A percentile compares a stretch with the other conserved stretches of the same genome.
Conservation (phyloP, 2,888 invertebrate species). For the Pocota personata region DNA sequence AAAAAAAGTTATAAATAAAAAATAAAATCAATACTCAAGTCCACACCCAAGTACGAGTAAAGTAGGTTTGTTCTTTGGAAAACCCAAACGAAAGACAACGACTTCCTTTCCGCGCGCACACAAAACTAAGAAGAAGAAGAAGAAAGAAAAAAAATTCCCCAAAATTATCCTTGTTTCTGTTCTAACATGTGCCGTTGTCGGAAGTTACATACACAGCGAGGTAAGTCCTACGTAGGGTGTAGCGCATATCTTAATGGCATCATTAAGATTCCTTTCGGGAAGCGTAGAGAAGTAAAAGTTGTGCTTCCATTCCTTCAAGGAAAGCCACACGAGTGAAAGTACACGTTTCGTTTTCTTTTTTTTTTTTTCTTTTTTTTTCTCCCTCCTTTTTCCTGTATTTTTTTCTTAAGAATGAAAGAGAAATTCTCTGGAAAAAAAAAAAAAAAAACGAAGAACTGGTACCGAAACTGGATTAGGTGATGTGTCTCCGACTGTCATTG, state of each 20-base stretch:
- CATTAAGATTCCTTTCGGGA: conserved; percentile 58
- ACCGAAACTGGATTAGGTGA: conserved; percentile 10
- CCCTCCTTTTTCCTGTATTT: not conserved
- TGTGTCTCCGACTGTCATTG: not conserved
- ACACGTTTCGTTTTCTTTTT: not conserved
- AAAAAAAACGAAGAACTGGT: not conserved
- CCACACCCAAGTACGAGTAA: conserved; percentile 20
- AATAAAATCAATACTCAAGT: conserved; percentile 20
- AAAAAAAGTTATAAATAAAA: not conserved
- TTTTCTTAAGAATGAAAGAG: not conserved
- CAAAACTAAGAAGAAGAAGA: not conserved
- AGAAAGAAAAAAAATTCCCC: not conserved
- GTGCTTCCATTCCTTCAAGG: not conserved
- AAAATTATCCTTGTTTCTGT: conserved; percentile 47
- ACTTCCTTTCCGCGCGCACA: not conserved
- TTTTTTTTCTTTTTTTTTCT: not conserved
- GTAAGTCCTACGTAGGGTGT: not conserved
- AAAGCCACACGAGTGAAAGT: conserved; percentile 6
- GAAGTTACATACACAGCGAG: not conserved
- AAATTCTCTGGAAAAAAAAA: not conserved
- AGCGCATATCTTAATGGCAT: conserved; percentile 61
- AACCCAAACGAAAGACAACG: not conserved
- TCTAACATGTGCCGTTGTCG: conserved; percentile 31
- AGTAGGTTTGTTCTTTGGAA: not conserved
- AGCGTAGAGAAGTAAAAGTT: conserved; percentile 24